phyloP scores from a whole-genome alignment of 2,888 invertebrate genomes.

The Machimus atricapillus region DNA sequence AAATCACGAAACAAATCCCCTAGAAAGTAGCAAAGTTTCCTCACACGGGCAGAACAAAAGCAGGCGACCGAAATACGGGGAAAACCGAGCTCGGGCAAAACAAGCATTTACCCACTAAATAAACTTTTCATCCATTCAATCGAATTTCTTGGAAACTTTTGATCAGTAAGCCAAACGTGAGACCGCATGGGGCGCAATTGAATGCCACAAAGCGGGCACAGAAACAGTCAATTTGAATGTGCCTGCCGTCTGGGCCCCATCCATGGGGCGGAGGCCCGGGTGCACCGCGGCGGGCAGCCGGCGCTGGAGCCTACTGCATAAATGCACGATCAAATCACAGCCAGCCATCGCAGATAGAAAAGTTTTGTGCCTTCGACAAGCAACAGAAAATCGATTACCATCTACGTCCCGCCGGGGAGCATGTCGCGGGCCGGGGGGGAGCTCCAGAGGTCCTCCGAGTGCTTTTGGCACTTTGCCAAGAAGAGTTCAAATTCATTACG shows the following conservation, averaged over 20 bases:
- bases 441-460: background rate
- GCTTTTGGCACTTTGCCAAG: background rate
- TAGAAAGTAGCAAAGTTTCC: background rate
- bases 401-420: background rate
- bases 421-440: background rate
- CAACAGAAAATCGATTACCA: slow-evolving; percentile 6
- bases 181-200: background rate
- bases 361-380: background rate
- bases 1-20: background rate
- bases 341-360: background rate
- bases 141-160: background rate
- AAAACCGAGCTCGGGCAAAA: background rate
- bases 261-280: background rate
- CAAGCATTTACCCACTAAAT: background rate
- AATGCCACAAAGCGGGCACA: background rate
- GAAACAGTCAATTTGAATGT: background rate
- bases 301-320: background rate
- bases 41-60: background rate
- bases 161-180: background rate
- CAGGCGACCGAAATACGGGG: background rate
- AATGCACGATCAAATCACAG: background rate
- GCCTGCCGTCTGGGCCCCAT: background rate
- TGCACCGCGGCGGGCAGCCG: background rate
- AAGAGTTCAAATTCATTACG: background rate
- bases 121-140: background rate